A percentile compares a stretch with the other conserved stretches of the same genome.
phyloP scores from a whole-genome alignment of 92 coral and sea anemone species.

The Zoanthus gigantus region DNA sequence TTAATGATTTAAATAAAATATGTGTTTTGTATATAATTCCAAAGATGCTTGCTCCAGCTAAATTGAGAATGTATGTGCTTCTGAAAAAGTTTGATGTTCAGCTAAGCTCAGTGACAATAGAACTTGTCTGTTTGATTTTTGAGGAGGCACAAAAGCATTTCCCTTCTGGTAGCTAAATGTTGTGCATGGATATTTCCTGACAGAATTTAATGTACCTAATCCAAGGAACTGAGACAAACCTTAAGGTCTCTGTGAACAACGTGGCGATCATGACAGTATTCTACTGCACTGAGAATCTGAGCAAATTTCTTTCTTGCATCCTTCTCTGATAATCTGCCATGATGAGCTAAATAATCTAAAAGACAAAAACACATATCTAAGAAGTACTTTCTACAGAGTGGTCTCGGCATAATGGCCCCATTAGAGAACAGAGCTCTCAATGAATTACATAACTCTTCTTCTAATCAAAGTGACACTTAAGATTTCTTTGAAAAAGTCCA shows the following conservation, averaged over 20 bases:
- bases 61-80: too few relatives aligned
- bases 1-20: too few relatives aligned
- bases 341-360: conserved; percentile 85
- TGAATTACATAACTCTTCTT: background rate
- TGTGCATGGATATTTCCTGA: too few relatives aligned
- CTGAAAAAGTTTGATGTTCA: too few relatives aligned
- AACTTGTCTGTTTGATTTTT: too few relatives aligned
- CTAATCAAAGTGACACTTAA: background rate
- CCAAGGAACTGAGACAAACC: conserved; percentile 53
- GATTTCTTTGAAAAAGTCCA: background rate
- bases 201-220: too few relatives aligned
- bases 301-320: conserved; percentile 98
- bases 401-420: background rate
- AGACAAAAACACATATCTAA: background rate
- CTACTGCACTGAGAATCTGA: conserved; percentile 97
- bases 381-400: background rate
- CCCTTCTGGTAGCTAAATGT: too few relatives aligned
- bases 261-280: conserved; percentile 93
- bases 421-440: background rate
- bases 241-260: conserved; percentile 98
- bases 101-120: too few relatives aligned
- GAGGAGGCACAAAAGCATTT: too few relatives aligned
- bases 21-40: too few relatives aligned
- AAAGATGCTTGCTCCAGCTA: too few relatives aligned
- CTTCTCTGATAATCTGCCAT: conserved; percentile 90